phyloP scores from a whole-genome alignment of 2,888 invertebrate species.

The Noctua janthina region DNA sequence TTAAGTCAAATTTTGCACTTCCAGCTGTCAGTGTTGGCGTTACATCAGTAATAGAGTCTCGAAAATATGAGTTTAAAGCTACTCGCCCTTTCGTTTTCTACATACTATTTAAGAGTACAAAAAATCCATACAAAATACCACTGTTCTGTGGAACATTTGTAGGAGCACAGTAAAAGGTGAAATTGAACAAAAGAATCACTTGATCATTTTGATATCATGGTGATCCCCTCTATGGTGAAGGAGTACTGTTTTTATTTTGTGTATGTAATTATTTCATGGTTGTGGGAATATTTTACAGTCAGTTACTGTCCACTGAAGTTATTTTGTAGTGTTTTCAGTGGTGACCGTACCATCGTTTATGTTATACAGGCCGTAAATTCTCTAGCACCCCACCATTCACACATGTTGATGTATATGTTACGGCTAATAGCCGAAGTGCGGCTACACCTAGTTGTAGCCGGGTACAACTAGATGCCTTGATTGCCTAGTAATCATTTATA shows the following conservation, averaged over 20 bases:
- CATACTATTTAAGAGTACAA: conserved; percentile 13
- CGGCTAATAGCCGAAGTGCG: no score
- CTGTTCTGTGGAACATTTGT: conserved; percentile 50
- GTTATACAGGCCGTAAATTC: no score
- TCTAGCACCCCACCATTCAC: neutral
- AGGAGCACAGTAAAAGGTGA: conserved; percentile 51
- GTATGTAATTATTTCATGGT: neutral
- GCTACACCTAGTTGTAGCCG: no score
- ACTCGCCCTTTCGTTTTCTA: conserved; percentile 32
- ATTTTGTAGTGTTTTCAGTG: neutral
- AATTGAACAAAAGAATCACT: neutral
- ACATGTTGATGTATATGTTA: no score
- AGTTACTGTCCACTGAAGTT: neutral
- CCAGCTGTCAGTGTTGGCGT: conserved; percentile 19
- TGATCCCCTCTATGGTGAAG: conserved; percentile 19
- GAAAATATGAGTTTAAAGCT: conserved; percentile 30
- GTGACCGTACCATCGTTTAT: neutral
- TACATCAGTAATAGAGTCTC: conserved; percentile 13
- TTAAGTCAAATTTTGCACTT: conserved; percentile 21
- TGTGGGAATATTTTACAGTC: neutral
- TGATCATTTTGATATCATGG: neutral
- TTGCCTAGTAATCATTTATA: no score
- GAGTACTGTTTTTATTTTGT: neutral
- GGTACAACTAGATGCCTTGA: no score
- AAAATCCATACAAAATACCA: conserved; percentile 20